Conservation (phyloP, 37 sponge, comb jelly and placozoan genomes). For the Chondrosia reniformis region DNA sequence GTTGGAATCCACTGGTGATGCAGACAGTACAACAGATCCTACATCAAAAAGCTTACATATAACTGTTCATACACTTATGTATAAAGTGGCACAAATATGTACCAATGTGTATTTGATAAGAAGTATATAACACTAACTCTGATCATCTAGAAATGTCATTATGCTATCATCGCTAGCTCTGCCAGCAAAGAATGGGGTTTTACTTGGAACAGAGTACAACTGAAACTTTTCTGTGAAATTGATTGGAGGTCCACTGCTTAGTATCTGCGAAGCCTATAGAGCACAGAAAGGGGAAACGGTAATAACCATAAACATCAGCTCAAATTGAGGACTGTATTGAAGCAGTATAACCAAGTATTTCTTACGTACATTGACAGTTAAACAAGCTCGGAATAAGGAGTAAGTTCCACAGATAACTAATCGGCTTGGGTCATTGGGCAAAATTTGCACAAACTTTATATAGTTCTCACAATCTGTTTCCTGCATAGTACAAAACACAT, state of each 20-base stretch:
- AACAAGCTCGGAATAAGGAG: constrained; percentile 3
- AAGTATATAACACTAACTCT: background rate
- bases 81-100: too few species aligned
- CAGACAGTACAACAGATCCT: background rate
- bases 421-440: background rate
- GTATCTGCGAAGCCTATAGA: too few species aligned
- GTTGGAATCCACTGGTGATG: background rate
- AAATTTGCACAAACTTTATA: constrained; percentile 3
- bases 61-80: too few species aligned
- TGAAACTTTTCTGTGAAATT: too few species aligned
- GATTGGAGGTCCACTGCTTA: too few species aligned
- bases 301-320: too few species aligned
- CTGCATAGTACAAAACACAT: background rate
- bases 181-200: constrained; percentile 6
- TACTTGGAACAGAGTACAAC: too few species aligned
- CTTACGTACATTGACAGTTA: background rate
- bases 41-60: too few species aligned
- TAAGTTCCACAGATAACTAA: constrained; percentile 14
- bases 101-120: background rate
- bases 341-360: too few species aligned
- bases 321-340: too few species aligned
- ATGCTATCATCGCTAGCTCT: constrained; percentile 8
- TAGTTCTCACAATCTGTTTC: constrained; percentile 26
- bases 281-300: too few species aligned
- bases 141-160: background rate